These are phyloP conservation scores for Xylota sylvarum DNA, from an alignment of 2,888 invertebrate species.

Conservation along the genomic window DNA sequence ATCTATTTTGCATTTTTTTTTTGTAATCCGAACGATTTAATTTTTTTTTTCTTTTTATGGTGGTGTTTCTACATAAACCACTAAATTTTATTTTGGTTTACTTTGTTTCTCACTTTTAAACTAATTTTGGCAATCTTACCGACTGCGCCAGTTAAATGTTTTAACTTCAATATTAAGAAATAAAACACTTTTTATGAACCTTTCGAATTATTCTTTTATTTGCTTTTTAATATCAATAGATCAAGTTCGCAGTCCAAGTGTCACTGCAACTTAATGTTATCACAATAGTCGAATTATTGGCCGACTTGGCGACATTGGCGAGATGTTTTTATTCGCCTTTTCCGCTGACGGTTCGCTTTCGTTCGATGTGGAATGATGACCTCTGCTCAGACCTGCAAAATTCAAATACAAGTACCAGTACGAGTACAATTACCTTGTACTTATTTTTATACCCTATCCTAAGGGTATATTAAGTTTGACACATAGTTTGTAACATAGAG, in stretches of 20 bases:
- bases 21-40: not conserved
- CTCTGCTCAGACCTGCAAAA: too few species aligned
- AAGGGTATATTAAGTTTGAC: too few species aligned
- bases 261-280: too few species aligned
- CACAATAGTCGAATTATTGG: not conserved
- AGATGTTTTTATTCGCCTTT: not conserved
- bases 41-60: too few species aligned
- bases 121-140: not conserved
- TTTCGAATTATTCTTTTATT: not conserved
- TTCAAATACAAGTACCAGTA: too few species aligned
- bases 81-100: not conserved
- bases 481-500: too few species aligned
- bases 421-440: too few species aligned
- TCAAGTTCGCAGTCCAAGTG: too few species aligned
- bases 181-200: not conserved
- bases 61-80: too few species aligned
- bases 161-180: not conserved
- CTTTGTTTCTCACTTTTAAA: not conserved
- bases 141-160: not conserved
- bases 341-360: not conserved
- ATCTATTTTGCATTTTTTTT: not conserved
- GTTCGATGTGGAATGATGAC: not conserved
- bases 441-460: too few species aligned
- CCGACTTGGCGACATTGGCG: not conserved
- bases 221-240: not conserved